Evolutionary conservation across 35 echinoderm and acorn worm genomes (phyloP).

Genomic region (Heliocidaris erythrogramma): DNA sequence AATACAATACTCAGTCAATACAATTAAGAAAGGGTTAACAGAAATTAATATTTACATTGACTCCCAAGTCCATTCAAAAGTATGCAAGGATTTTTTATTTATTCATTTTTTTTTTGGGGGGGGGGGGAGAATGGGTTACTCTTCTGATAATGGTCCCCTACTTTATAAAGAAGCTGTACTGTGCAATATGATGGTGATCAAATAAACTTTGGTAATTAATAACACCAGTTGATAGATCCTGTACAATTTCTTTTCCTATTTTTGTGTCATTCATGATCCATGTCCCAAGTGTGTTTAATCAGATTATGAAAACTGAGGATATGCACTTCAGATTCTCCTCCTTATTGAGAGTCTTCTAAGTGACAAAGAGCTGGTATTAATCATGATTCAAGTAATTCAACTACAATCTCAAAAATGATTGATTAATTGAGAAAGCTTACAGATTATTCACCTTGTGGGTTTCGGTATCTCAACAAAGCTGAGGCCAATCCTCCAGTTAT

Average conservation of each 20-base stretch:
- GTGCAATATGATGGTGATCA: background rate
- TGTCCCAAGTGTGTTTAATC: background rate
- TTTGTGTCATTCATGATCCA: background rate
- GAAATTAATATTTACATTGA: no score
- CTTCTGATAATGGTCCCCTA: background rate
- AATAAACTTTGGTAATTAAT: background rate
- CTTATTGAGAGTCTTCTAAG: background rate
- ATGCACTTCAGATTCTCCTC: background rate
- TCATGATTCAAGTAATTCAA: background rate
- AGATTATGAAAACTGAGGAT: background rate
- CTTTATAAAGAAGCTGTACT: background rate
- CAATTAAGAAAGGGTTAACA: no score
- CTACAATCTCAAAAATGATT: background rate
- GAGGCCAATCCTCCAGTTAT: background rate
- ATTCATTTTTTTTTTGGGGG: no score
- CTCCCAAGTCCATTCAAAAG: no score
- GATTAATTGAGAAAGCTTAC: background rate
- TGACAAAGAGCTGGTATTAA: background rate
- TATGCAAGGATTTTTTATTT: no score
- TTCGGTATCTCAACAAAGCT: background rate
- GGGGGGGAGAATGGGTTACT: no score
- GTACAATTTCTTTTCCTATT: background rate
- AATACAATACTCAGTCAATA: no score
- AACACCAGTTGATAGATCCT: background rate
- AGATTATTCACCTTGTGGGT: background rate